Evolutionary conservation across 2,888 invertebrate genomes (phyloP).

Genomic region (Philereme transversata): DNA sequence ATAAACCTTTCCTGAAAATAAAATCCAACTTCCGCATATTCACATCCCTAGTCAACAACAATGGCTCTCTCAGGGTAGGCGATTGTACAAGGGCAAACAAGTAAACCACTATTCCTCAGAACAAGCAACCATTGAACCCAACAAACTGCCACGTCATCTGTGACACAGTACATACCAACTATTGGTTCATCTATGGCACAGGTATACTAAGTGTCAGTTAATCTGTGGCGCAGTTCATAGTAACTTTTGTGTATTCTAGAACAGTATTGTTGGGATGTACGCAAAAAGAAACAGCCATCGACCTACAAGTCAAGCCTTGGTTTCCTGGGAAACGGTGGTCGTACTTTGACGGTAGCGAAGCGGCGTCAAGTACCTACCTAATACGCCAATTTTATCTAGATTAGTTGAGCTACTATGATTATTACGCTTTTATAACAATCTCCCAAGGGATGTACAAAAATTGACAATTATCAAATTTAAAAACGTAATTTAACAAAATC

Average conservation of each 20-base stretch:
- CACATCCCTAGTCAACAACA: constrained; percentile 52
- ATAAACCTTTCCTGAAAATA: no score
- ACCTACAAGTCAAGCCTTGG: constrained; percentile 16
- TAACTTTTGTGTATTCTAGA: constrained; percentile 14
- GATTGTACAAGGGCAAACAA: constrained; percentile 53
- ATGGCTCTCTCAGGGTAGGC: constrained; percentile 53
- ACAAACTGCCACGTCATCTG: constrained; percentile 11
- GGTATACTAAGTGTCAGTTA: background rate
- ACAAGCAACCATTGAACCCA: constrained; percentile 52
- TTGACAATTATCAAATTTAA: no score
- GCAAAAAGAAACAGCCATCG: constrained; percentile 22
- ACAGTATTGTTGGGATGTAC: constrained; percentile 26
- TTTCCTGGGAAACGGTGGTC: no score
- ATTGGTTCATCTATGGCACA: background rate
- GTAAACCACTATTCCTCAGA: constrained; percentile 71
- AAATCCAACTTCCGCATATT: background rate
- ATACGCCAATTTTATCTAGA: no score
- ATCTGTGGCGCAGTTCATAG: constrained; percentile 2
- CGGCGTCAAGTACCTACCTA: no score
- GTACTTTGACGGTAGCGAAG: no score
- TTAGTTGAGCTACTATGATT: no score
- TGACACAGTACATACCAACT: constrained; percentile 13
- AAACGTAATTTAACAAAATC: no score
- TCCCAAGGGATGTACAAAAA: no score
- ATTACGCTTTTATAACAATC: no score